These are phyloP conservation scores for Nycticryphes semicollaris DNA, from an alignment of 2,113 vertebrate species.

Conservation along the genomic window DNA sequence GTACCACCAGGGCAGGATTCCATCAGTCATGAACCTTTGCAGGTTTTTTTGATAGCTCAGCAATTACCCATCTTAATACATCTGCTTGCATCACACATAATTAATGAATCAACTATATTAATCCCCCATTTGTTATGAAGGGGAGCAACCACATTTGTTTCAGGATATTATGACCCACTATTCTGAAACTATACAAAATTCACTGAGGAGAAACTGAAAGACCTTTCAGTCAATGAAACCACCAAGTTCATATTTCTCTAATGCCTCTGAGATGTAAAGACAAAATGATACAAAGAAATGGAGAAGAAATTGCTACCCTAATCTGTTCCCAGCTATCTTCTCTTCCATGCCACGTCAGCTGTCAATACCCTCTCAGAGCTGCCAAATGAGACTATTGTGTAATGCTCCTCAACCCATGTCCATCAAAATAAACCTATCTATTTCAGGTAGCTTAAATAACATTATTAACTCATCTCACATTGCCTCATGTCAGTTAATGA, in stretches of 20 bases:
- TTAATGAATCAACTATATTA: background rate
- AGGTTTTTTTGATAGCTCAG: background rate
- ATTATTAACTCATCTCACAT: background rate
- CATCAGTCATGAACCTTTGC: background rate
- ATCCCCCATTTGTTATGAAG: background rate
- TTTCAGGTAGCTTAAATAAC: background rate
- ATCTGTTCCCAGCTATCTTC: background rate
- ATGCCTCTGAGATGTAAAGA: background rate
- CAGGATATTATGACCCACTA: background rate
- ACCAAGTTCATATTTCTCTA: background rate
- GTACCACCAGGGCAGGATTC: background rate
- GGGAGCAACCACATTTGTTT: background rate
- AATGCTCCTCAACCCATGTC: background rate
- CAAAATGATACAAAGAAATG: background rate
- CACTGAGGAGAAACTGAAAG: background rate
- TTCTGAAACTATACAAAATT: background rate
- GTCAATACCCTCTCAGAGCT: background rate
- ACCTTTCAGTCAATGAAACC: background rate
- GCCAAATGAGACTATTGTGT: background rate
- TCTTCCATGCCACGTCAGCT: accelerated
- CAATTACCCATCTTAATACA: background rate
- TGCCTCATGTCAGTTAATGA: background rate
- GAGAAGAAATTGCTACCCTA: background rate
- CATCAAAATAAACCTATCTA: background rate
- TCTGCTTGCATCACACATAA: background rate